phyloP scores from a whole-genome alignment of 2,797 vertebrate genomes.

The Falco columbarius region DNA sequence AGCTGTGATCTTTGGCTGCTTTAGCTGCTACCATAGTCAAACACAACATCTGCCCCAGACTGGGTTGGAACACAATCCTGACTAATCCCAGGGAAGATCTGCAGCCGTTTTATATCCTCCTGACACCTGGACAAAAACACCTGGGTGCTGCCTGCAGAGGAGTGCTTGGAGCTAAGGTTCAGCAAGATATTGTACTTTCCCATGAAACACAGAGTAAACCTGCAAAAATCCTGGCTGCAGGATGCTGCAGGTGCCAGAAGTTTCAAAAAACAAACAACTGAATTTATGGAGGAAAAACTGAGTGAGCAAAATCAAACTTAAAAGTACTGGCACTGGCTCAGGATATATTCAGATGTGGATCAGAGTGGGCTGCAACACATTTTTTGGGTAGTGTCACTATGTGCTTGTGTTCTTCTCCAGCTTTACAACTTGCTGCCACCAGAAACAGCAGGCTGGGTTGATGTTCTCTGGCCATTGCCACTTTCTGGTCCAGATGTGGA shows the following conservation, averaged over 20 bases:
- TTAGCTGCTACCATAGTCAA: background rate
- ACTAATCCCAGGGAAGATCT: background rate
- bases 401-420: background rate
- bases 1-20: slow-evolving; percentile 17
- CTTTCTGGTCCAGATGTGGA: background rate
- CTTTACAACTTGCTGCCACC: background rate
- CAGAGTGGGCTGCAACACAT: background rate
- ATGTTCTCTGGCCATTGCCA: background rate
- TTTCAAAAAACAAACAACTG: background rate
- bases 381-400: background rate
- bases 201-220: background rate
- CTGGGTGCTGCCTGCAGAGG: background rate
- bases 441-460: background rate
- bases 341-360: background rate
- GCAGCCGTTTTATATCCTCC: background rate
- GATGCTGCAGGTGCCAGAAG: background rate
- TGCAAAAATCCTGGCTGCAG: background rate
- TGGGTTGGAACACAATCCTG: background rate
- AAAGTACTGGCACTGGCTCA: background rate
- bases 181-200: background rate
- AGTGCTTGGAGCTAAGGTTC: background rate
- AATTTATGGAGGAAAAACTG: background rate
- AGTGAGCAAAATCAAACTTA: background rate
- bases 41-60: background rate
- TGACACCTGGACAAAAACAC: background rate